Base-by-base conservation (phyloP, 1,140 invertebrate genomes). In the Adoxophyes honmai region DNA sequence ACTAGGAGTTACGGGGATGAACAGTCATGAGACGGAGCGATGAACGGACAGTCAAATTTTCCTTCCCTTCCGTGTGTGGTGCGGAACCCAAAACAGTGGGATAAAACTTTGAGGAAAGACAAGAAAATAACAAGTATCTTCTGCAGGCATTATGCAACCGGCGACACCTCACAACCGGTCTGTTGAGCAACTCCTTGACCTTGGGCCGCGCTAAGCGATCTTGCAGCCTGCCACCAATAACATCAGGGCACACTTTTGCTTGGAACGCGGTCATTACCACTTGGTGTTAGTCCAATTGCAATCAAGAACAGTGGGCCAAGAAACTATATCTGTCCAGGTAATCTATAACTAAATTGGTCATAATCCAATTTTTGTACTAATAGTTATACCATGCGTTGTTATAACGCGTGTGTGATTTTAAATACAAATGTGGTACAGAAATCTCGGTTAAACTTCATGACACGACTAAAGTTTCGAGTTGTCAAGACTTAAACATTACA, bases 201-300 rank as follows among this genome's bases (percentile, higher is more conserved):
- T 81, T 84, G 73, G 39, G 44, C 15, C 58, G 16, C 37, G 39
- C 55, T 52, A 51, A 61, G 38, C 57, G 66, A 57, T 74, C 62
- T 77, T 62, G 68, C 55, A 72, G 69, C 70, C 58, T 73, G 66
- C 60, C 52, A 15, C 13, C 38, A 60, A 68, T 57, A 61, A 69
- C 56, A 60, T 66, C 81, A 81, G 69, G 55, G 75, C 34, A 55
- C 59, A 78, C 70, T 74, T 73, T 86, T 68, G 74, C 66, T 42
- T 70, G 72, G 53, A 74, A 72, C 60, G 54, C 39, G 73, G 72
- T 81, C 78, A 83, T 80, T 81, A 81, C 67, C 80, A 73, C 62
- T 84, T 85, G 84, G 78, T 87, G 73, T 64, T 63, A 73, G 78
- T 80, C 84, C 84, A 87, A 87, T 78, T 52, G 70, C 74, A 79